phyloP scores from a whole-genome alignment of 2,797 vertebrate genomes.

The Acomys russatus region DNA sequence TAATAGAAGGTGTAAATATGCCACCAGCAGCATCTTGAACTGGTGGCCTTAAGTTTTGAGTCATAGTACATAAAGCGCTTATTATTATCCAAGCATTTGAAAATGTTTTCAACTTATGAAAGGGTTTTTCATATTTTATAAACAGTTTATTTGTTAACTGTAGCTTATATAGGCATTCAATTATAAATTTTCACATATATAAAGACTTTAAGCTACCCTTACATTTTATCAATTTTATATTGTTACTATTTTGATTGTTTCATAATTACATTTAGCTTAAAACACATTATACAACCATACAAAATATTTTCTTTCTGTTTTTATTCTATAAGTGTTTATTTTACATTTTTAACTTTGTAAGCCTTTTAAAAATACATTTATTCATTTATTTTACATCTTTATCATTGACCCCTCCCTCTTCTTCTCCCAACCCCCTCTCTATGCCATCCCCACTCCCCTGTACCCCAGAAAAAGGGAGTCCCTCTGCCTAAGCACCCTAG shows the following conservation, averaged over 20 bases:
- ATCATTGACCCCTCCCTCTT: too few relatives aligned
- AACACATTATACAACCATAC: neutral
- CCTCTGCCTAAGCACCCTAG: too few relatives aligned
- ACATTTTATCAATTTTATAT: neutral
- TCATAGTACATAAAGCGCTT: neutral
- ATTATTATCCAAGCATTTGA: neutral
- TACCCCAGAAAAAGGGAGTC: too few relatives aligned
- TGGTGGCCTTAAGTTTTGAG: neutral
- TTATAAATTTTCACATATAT: neutral
- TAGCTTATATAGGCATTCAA: neutral
- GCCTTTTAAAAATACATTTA: too few relatives aligned
- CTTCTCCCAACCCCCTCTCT: too few relatives aligned
- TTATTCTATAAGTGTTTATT: neutral
- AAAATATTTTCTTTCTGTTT: neutral
- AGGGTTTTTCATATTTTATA: neutral
- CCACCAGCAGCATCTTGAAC: neutral
- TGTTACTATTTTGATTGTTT: neutral
- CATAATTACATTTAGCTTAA: neutral
- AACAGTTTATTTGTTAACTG: neutral
- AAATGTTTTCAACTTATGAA: neutral
- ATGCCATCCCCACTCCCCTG: too few relatives aligned
- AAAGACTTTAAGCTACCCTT: neutral
- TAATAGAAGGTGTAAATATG: conserved; percentile 2
- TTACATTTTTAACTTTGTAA: neutral
- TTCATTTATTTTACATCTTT: too few relatives aligned